These are phyloP conservation scores for Thalpophila matura DNA, from an alignment of 2,888 invertebrate species.

Conservation along the genomic window DNA sequence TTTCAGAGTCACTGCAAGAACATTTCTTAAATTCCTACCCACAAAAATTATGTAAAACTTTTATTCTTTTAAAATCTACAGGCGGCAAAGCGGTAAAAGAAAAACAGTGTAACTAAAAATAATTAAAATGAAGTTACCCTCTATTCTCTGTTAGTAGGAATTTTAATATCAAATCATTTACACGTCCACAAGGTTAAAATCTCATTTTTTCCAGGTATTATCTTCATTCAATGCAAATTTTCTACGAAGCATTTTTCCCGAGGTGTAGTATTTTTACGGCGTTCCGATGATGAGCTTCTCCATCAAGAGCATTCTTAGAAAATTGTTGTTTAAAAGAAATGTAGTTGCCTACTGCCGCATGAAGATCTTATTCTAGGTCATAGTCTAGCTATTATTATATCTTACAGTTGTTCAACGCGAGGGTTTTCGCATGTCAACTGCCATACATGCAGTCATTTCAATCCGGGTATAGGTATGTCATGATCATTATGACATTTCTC, in stretches of 20 bases:
- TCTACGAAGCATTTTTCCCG: conserved; percentile 26
- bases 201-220: conserved; percentile 37
- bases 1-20: too few species aligned
- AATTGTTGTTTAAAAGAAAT: conserved; percentile 14
- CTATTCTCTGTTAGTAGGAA: not conserved
- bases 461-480: too few species aligned
- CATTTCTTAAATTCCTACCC: too few species aligned
- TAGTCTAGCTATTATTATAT: too few species aligned
- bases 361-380: conserved; percentile 9
- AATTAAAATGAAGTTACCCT: conserved; percentile 2
- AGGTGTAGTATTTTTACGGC: conserved; percentile 44
- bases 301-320: conserved; percentile 25
- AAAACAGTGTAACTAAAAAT: not conserved
- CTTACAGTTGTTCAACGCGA: too few species aligned
- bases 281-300: conserved; percentile 44
- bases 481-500: too few species aligned
- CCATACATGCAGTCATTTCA: too few species aligned
- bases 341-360: not conserved
- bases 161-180: conserved; percentile 41
- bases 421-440: too few species aligned
- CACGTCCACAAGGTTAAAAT: conserved; percentile 39
- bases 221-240: conserved; percentile 51
- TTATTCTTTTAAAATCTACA: not conserved
- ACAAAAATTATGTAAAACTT: too few species aligned
- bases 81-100: not conserved